phyloP scores from a whole-genome alignment of 1,140 invertebrate genomes.

The Triops cancriformis region DNA sequence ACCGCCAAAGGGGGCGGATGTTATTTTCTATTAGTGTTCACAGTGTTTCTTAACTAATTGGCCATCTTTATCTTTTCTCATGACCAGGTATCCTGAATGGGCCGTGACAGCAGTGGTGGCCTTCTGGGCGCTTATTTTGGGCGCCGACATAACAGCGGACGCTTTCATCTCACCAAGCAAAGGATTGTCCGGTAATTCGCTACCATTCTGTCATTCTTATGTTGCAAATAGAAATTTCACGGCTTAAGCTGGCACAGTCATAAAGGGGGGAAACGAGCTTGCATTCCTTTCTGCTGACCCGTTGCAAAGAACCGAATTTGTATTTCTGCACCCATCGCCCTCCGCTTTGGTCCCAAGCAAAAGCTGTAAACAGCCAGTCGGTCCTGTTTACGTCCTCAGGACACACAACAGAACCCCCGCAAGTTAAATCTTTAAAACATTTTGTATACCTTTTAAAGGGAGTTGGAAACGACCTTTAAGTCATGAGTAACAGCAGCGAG shows the following conservation, averaged over 20 bases:
- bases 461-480: not conserved
- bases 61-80: not conserved
- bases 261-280: not conserved
- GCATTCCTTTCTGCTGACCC: not conserved
- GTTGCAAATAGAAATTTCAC: not conserved
- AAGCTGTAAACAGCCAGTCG: not conserved
- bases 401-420: slow-evolving; percentile 12
- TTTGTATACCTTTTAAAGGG: not conserved
- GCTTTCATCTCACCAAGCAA: not conserved
- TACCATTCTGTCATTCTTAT: not conserved
- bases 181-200: slow-evolving; percentile 3
- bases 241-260: not conserved
- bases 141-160: not conserved
- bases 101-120: not conserved
- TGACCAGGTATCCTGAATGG: not conserved
- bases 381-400: not conserved
- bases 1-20: not conserved
- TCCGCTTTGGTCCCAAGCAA: not conserved
- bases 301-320: not conserved
- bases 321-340: not conserved
- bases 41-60: not conserved
- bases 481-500: not conserved
- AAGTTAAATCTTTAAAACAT: not conserved
- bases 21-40: not conserved
- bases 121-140: not conserved